phyloP scores from a whole-genome alignment of 1,140 invertebrate species.

The Lepidurus packardi region DNA sequence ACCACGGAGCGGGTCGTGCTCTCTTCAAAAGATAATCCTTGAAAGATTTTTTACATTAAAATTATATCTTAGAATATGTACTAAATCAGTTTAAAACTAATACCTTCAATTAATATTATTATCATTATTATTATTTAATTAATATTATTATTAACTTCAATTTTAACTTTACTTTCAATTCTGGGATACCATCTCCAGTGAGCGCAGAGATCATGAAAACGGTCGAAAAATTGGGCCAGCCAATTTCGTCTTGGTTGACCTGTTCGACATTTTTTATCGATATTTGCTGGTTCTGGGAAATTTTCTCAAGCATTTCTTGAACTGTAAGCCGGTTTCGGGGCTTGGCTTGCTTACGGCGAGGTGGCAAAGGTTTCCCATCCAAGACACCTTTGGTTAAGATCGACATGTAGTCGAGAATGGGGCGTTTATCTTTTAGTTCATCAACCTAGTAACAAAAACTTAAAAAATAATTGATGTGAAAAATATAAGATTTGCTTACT shows the following conservation, averaged over 20 bases:
- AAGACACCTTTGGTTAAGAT: slow-evolving; percentile 59
- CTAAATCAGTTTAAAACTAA: too few relatives aligned
- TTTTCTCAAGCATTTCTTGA: slow-evolving; percentile 29
- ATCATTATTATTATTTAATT: too few relatives aligned
- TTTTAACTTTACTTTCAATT: slow-evolving; percentile 57
- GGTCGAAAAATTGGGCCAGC: slow-evolving; percentile 70
- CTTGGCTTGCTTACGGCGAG: slow-evolving; percentile 17
- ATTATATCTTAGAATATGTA: too few relatives aligned
- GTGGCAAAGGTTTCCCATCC: slow-evolving; percentile 38
- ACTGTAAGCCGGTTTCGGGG: slow-evolving; percentile 40
- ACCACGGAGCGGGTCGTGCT: slow-evolving; percentile 59
- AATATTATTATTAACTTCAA: slow-evolving; percentile 28
- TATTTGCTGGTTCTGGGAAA: slow-evolving; percentile 15
- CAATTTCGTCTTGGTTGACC: slow-evolving; percentile 42
- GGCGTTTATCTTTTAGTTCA: slow-evolving; percentile 64
- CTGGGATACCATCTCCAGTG: slow-evolving; percentile 65
- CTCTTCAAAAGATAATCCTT: slow-evolving; percentile 63
- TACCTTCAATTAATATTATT: background rate
- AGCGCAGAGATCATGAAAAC: slow-evolving; percentile 86
- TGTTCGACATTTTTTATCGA: slow-evolving; percentile 21
- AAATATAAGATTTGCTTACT: slow-evolving; percentile 47
- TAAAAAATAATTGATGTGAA: slow-evolving; percentile 23
- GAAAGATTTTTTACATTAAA: slow-evolving; percentile 13
- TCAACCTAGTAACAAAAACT: slow-evolving; percentile 59
- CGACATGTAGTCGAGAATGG: slow-evolving; percentile 62